Conservation (phyloP, 1,140 invertebrate genomes). For the Wasmannia auropunctata region DNA sequence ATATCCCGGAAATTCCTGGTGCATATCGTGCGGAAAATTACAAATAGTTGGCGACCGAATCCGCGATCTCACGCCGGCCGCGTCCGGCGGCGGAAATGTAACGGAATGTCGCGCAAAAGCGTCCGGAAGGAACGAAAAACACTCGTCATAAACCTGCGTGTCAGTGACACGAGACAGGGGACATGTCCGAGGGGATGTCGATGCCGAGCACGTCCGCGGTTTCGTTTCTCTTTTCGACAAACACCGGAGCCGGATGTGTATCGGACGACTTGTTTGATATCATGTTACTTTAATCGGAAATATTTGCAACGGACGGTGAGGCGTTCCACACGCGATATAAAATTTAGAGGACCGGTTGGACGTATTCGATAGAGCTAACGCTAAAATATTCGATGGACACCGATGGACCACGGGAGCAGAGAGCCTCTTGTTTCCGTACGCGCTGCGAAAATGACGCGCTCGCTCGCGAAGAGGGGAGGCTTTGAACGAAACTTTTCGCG, state of each 20-base stretch:
- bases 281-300: constrained; percentile 6
- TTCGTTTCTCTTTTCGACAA: constrained; percentile 14
- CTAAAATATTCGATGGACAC: constrained; percentile 1
- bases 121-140: constrained; percentile 69
- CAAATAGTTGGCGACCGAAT: constrained; percentile 72
- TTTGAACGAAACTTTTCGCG: not conserved
- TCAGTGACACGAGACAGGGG: not conserved
- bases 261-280: constrained; percentile 18
- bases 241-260: not conserved
- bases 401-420: not conserved
- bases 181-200: not conserved
- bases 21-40: constrained; percentile 74
- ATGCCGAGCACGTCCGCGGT: not conserved
- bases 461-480: not conserved
- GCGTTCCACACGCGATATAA: not conserved
- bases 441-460: constrained; percentile 7
- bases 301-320: not conserved
- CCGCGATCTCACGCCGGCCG: constrained; percentile 49
- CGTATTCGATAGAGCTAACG: not conserved
- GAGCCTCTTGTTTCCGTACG: not conserved
- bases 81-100: constrained; percentile 24
- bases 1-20: constrained; percentile 64
- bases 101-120: constrained; percentile 20
- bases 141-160: constrained; percentile 28
- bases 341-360: not conserved